phyloP scores from a whole-genome alignment of 2,113 vertebrate genomes.

The Eptatretus burgeri region DNA sequence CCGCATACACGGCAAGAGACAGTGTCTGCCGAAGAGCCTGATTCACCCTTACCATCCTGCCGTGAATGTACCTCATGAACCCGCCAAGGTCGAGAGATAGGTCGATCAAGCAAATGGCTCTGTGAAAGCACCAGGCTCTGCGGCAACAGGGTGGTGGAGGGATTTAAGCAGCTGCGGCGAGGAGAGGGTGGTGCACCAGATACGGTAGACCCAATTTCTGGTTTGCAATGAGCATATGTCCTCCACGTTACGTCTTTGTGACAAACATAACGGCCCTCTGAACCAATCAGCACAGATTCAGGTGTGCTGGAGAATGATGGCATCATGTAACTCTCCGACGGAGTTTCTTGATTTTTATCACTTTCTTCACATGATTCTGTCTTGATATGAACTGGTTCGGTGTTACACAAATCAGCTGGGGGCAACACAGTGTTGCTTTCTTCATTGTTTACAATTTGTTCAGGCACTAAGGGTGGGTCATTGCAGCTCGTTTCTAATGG shows the following conservation, averaged over 20 bases:
- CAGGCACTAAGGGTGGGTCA: not conserved
- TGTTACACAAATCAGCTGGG: too few relatives aligned
- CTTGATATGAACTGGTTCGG: too few relatives aligned
- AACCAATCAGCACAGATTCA: too few relatives aligned
- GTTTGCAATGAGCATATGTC: too few relatives aligned
- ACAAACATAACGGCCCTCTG: too few relatives aligned
- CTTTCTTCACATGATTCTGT: too few relatives aligned
- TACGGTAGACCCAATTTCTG: not conserved
- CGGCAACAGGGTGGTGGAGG: not conserved
- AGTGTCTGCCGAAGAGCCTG: not conserved
- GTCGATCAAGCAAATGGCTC: not conserved
- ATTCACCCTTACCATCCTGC: not conserved
- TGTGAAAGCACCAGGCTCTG: not conserved
- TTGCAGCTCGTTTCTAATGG: not conserved
- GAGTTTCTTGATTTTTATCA: too few relatives aligned
- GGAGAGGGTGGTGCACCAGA: not conserved
- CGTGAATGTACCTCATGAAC: not conserved
- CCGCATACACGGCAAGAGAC: conserved; percentile 45
- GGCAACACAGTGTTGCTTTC: too few relatives aligned
- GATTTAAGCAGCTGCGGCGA: not conserved
- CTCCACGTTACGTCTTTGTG: too few relatives aligned
- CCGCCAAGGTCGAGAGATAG: not conserved
- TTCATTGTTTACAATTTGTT: not conserved
- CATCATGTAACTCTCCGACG: too few relatives aligned
- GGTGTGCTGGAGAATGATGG: too few relatives aligned